A percentile compares a stretch with the other conserved stretches of the same genome.
Conservation (phyloP, 2,797 vertebrate species). For the Gobio occitaniae region DNA sequence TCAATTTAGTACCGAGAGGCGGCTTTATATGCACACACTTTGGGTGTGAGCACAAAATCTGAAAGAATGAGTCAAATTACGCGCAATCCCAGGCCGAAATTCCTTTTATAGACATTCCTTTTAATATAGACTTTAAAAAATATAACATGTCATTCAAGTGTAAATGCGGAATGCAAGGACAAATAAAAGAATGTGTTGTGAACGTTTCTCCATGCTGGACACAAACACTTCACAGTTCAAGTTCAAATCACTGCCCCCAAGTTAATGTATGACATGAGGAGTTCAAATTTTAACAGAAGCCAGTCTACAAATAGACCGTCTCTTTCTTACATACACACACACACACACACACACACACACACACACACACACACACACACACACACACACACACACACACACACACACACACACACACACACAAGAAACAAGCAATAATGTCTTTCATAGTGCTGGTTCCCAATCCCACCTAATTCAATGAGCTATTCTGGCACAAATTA, state of each 20-base stretch:
- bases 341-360: not conserved
- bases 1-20: no score
- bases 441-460: constrained; percentile 25
- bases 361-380: not conserved
- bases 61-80: no score
- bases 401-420: not conserved
- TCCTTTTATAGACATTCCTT: not conserved
- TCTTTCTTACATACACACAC: not conserved
- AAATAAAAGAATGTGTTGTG: constrained; percentile 5
- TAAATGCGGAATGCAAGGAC: not conserved
- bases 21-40: not conserved
- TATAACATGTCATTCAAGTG: not conserved
- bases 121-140: not conserved
- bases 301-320: constrained; percentile 22
- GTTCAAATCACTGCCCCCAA: constrained; percentile 40
- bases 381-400: not conserved
- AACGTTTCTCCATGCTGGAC: not conserved
- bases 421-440: not conserved
- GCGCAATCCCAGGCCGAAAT: no score
- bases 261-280: constrained; percentile 45
- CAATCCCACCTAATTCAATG: constrained; percentile 51
- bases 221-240: constrained; percentile 52
- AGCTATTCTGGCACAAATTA: constrained; percentile 51
- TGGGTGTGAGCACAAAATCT: not conserved
- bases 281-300: constrained; percentile 31